Evolutionary conservation across 2,888 invertebrate genomes (phyloP).

Genomic region (Corythucha ciliata): DNA sequence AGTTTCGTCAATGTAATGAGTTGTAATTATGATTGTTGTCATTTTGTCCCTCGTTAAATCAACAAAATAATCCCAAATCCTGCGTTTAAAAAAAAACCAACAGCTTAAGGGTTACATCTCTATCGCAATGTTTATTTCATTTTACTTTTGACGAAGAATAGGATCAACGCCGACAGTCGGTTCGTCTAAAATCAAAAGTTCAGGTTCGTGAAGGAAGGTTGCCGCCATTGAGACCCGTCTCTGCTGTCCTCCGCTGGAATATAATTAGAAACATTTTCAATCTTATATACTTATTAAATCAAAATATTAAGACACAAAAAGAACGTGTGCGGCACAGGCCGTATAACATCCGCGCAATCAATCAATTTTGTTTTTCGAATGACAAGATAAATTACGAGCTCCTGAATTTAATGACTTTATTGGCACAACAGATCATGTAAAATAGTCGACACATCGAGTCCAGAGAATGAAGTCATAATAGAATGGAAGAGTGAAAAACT

Average conservation of each 20-base stretch:
- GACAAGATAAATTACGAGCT: too few relatives aligned
- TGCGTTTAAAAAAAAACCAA: slow-evolving; percentile 42
- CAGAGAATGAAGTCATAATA: too few relatives aligned
- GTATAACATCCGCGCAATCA: too few relatives aligned
- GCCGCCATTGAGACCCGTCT: slow-evolving; percentile 80
- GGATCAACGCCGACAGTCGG: slow-evolving; percentile 93
- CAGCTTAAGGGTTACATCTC: background rate
- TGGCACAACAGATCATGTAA: too few relatives aligned
- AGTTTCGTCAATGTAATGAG: slow-evolving; percentile 81
- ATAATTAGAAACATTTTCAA: too few relatives aligned
- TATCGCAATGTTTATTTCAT: background rate
- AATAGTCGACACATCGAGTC: too few relatives aligned
- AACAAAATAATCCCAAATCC: slow-evolving; percentile 77
- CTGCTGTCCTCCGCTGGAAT: slow-evolving; percentile 82
- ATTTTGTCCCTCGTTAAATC: slow-evolving; percentile 63
- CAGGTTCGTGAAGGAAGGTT: slow-evolving; percentile 79
- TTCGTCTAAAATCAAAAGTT: slow-evolving; percentile 81
- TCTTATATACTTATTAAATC: too few relatives aligned
- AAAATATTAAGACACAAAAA: too few relatives aligned
- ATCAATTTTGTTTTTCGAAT: too few relatives aligned
- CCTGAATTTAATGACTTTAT: too few relatives aligned
- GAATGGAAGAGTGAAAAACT: too few relatives aligned
- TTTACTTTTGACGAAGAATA: slow-evolving; percentile 65
- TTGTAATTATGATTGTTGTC: slow-evolving; percentile 76
- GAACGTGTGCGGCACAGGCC: too few relatives aligned